Conservation (phyloP, 2,113 vertebrate genomes). For the Abramis brama region DNA sequence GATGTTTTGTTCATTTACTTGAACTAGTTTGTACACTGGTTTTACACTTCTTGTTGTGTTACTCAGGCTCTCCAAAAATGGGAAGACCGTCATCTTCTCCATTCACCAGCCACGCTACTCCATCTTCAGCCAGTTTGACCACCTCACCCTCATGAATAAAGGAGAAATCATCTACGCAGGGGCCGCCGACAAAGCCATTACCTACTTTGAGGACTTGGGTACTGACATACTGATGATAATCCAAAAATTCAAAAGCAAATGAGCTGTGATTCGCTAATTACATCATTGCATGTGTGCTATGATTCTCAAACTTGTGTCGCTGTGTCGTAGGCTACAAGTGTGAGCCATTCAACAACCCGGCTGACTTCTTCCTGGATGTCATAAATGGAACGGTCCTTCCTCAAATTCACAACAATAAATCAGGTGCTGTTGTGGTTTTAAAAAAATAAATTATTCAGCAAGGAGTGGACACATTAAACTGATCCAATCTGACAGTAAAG, state of each 20-base stretch:
- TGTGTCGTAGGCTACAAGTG: constrained; percentile 38
- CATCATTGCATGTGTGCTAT: constrained; percentile 55
- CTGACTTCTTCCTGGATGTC: constrained; percentile 80
- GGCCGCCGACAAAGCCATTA: constrained; percentile 60
- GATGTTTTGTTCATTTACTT: not conserved
- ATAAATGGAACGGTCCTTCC: constrained; percentile 70
- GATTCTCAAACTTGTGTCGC: not conserved
- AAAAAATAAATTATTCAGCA: not conserved
- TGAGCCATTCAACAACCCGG: constrained; percentile 76
- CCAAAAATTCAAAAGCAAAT: not conserved
- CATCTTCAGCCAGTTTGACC: constrained; percentile 79
- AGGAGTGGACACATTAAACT: not conserved
- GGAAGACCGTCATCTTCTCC: constrained; percentile 81
- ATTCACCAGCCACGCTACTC: constrained; percentile 83
- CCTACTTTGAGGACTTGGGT: constrained; percentile 61
- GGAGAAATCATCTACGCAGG: constrained; percentile 79
- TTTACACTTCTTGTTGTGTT: not conserved
- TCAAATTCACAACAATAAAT: not conserved
- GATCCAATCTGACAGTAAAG: not conserved
- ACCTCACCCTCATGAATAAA: constrained; percentile 78
- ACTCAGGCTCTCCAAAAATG: constrained; percentile 72
- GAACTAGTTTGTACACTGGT: too few species aligned
- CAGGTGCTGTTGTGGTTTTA: constrained; percentile 12
- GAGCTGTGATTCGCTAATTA: constrained; percentile 59
- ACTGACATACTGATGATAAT: not conserved